These are phyloP conservation scores for Drosophila conformis DNA, from an alignment of 2,888 invertebrate genomes.

Conservation along the genomic window DNA sequence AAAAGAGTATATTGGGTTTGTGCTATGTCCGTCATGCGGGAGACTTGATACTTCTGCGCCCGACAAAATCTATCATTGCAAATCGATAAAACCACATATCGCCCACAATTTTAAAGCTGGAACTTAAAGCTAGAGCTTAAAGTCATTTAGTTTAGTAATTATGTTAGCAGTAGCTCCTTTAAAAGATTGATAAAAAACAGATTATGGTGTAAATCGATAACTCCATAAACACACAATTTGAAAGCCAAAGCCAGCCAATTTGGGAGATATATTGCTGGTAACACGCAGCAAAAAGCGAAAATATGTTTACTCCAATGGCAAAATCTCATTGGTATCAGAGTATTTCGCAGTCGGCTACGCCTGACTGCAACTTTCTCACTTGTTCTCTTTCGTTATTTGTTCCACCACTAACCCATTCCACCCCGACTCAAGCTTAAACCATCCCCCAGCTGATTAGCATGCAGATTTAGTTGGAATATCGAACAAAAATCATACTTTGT, in stretches of 20 bases:
- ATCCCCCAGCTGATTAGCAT: slow-evolving; percentile 18
- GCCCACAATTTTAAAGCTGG: neutral
- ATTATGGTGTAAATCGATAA: neutral
- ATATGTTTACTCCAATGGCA: neutral
- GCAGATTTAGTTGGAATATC: slow-evolving; percentile 14
- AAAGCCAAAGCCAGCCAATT: neutral
- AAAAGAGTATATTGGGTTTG: neutral
- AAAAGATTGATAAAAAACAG: neutral
- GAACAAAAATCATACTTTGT: neutral
- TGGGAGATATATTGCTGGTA: neutral
- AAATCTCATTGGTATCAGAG: neutral
- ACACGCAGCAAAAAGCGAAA: neutral
- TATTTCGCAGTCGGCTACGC: neutral
- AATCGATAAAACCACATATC: neutral
- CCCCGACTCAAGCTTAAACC: neutral
- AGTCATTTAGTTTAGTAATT: too few relatives aligned
- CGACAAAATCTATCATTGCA: neutral
- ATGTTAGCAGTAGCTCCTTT: neutral
- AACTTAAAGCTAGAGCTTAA: neutral
- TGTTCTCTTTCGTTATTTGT: neutral
- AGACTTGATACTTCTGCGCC: neutral
- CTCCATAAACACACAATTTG: neutral
- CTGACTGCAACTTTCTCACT: neutral
- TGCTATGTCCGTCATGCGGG: neutral
- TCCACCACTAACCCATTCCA: slow-evolving; percentile 23